Percentiles rank a stretch among this genome's conserved stretches.
Evolutionary conservation across 1,140 invertebrate genomes (phyloP).

Genomic region (Venturia canescens): DNA sequence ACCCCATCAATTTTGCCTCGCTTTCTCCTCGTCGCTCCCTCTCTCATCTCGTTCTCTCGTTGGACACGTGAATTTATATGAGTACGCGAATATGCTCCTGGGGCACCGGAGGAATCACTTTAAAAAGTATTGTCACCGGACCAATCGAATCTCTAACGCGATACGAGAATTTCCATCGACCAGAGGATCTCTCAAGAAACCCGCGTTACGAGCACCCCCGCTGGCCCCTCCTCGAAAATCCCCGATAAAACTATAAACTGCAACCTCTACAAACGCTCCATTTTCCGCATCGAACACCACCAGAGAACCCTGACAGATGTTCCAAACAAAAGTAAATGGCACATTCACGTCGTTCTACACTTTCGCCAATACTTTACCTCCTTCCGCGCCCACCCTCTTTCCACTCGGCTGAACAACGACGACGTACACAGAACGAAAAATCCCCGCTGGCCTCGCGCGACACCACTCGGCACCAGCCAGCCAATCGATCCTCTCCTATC

Average conservation of each 20-base stretch:
- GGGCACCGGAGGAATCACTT: not conserved
- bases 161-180: conserved; percentile 25
- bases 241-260: conserved; percentile 60
- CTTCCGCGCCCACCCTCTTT: not conserved
- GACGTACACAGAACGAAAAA: not conserved
- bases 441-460: not conserved
- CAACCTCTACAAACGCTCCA: conserved; percentile 56
- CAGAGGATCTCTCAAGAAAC: conserved; percentile 8
- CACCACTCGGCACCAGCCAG: too few relatives aligned
- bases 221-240: conserved; percentile 16
- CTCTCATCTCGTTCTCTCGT: not conserved
- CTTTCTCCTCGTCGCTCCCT: not conserved
- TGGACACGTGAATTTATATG: conserved; percentile 32
- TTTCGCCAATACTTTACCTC: not conserved
- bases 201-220: not conserved
- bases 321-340: conserved; percentile 30
- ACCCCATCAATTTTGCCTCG: not conserved
- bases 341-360: not conserved
- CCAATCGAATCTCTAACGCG: not conserved
- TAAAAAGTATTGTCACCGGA: not conserved
- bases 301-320: conserved; percentile 57
- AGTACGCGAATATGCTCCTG: conserved; percentile 30
- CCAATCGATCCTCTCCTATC: too few relatives aligned
- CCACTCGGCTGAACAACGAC: not conserved
- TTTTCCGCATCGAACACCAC: conserved; percentile 41